Base-by-base conservation (phyloP, 1,140 invertebrate genomes). In the Micrasema minimum region DNA sequence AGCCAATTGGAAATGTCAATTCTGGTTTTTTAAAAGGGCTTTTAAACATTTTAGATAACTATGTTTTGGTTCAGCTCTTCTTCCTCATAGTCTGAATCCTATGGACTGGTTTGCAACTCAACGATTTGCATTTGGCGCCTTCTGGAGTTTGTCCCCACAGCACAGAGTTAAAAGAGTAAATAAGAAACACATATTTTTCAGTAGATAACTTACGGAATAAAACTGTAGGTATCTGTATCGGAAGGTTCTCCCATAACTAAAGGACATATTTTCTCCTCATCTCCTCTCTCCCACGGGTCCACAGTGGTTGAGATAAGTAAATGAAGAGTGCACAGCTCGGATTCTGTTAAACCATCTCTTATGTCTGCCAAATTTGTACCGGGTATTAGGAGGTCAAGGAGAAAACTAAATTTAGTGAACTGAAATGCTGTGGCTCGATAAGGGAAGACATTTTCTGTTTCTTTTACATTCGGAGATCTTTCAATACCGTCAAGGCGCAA, bases 401-500 rank as follows among this genome's bases (percentile, higher is more conserved):
- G 77, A 2, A 90, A 77, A 76, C 85, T 85, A 70, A 87, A 87
- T 76, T 85, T 88, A 45, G 83, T 78, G 68, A 87, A 88, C 77
- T 90, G 87, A 59, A 83, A 83, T 10, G 85, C 85, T n/a, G 83
- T 85, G 7, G 85, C 87, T 77, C 85, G 77, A 75, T 83, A 90
- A 31, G 88, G 88, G 26, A 88, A 80, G 4, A 88, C 69, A 22
- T 83, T 81, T 12, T 86, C 81, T 2, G 80, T 82, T 73, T 85
- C 80, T 22, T 81, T 74, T 2, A 81, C 69, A 26, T 81, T 79
- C 3, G 80, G 77, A 16, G 85, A 80, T 66, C 82, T 77, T 77
- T 87, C 82, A 61, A 91, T 85, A 2, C 90, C 90, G 78, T 90
- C 89, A 31, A 90, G 80, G 41, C 88, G 85, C 57, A 88, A 82